Percentiles rank a stretch among this genome's conserved stretches.
Conservation (phyloP, 2,888 invertebrate genomes). For the Acheta domesticus region DNA sequence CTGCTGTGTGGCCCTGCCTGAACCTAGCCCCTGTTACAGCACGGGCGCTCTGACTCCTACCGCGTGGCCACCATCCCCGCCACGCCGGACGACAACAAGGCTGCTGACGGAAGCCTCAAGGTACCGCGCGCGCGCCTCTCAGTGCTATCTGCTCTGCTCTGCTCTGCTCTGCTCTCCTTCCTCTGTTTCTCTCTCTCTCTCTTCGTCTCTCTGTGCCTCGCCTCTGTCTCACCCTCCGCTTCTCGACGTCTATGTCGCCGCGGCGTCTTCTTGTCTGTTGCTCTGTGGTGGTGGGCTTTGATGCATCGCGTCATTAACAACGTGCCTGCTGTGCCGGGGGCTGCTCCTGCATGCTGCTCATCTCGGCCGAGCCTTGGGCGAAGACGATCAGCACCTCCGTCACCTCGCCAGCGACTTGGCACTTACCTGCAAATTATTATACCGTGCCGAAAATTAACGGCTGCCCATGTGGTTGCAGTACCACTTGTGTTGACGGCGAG, state of each 20-base stretch:
- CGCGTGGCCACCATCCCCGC: conserved; percentile 92
- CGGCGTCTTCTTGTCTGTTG: neutral
- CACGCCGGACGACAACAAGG: conserved; percentile 92
- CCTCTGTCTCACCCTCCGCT: neutral
- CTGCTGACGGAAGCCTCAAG: conserved; percentile 90
- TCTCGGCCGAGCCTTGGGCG: too few species aligned
- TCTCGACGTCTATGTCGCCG: conserved; percentile 12
- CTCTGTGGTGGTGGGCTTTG: neutral
- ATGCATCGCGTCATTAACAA: neutral
- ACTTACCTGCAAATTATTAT: too few species aligned
- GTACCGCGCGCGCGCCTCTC: conserved; percentile 50
- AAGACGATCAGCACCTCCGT: too few species aligned
- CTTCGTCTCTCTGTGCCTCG: neutral
- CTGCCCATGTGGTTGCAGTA: too few species aligned
- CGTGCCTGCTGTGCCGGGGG: too few species aligned
- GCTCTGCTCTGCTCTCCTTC: neutral
- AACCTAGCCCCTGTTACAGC: conserved; percentile 57
- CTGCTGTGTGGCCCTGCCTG: conserved; percentile 28
- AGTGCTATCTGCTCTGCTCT: conserved; percentile 3
- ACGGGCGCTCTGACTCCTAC: conserved; percentile 95
- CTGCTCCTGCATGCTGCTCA: too few species aligned
- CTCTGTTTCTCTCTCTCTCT: conserved; percentile 41
- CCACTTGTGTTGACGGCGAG: too few species aligned
- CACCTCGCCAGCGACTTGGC: too few species aligned
- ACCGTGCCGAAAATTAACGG: too few species aligned